These are phyloP conservation scores for fruit fly (Drosophila melanogaster) DNA, from an alignment of 1,140 invertebrate genomes.

Conservation along the genomic window Release_6_plus_ISO1_MT NT_037436.4:17394501-17395000, in stretches of 20 bases:
- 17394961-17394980: constrained; percentile 24
- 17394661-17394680: constrained; percentile 20
- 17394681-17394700: constrained; percentile 7
- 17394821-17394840: constrained; percentile 68
- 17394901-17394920: constrained; percentile 52
- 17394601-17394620: constrained; percentile 83
- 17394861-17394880: constrained; percentile 56
- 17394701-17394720: constrained; percentile 20
- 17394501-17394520: constrained; percentile 62
- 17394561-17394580: constrained; percentile 59
- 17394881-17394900: constrained; percentile 58
- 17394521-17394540: constrained; percentile 74
- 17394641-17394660: constrained; percentile 51
- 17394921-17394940: constrained; percentile 56
- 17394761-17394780: constrained; percentile 29
- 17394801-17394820: constrained; percentile 71
- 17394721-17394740: constrained; percentile 78
- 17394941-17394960: constrained; percentile 51
- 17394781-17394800: constrained; percentile 51
- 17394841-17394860: constrained; percentile 39
- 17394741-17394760: constrained; percentile 37
- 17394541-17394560: constrained; percentile 41
- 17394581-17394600: constrained; percentile 82
- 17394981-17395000: constrained; percentile 25
- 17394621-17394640: constrained; percentile 76